Conservation (phyloP, 2,113 vertebrate species). For the Elaphurus davidianus region DNA sequence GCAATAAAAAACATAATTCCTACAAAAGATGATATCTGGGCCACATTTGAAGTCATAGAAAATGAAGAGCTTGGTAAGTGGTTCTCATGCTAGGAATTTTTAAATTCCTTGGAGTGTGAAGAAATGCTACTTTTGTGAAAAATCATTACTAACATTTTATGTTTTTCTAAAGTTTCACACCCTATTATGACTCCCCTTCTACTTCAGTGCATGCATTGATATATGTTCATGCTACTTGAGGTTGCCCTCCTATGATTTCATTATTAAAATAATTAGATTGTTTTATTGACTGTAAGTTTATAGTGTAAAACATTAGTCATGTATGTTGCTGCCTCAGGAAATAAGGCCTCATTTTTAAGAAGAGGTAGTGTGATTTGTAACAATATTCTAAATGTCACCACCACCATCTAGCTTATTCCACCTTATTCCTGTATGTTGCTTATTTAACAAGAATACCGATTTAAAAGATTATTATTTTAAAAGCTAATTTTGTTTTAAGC, state of each 20-base stretch:
- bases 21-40: conserved; percentile 86
- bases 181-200: background rate
- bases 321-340: background rate
- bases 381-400: background rate
- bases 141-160: background rate
- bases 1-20: conserved; percentile 87
- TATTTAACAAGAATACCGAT: background rate
- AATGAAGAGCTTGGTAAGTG: conserved; percentile 94
- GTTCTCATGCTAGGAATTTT: background rate
- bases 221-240: background rate
- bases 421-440: background rate
- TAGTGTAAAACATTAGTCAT: background rate
- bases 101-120: background rate
- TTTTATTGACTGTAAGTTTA: conserved; percentile 27
- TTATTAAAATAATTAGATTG: conserved; percentile 20
- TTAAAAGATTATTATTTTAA: background rate
- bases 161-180: background rate
- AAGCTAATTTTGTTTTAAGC: background rate
- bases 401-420: background rate
- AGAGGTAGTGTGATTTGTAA: background rate
- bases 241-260: background rate
- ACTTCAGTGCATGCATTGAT: background rate
- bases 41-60: conserved; percentile 95
- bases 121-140: background rate
- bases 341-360: background rate